phyloP scores from a whole-genome alignment of 2,888 invertebrate species.

The Spilarctia lutea region DNA sequence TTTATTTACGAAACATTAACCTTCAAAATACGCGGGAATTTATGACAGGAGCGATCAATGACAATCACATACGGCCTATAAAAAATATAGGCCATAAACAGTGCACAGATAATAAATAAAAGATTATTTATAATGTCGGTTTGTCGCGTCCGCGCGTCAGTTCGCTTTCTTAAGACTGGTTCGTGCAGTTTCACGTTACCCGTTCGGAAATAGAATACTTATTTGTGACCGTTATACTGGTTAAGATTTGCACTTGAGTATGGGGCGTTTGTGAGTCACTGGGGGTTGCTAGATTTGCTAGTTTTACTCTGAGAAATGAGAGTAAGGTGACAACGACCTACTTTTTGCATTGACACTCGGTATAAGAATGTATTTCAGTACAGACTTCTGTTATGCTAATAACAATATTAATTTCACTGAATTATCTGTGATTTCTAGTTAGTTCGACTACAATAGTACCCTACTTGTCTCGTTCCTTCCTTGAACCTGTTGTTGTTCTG shows the following conservation, averaged over 20 bases:
- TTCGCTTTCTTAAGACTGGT: slow-evolving; percentile 61
- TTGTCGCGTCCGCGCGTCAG: slow-evolving; percentile 63
- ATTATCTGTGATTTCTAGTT: neutral
- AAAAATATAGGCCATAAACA: slow-evolving; percentile 28
- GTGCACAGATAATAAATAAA: slow-evolving; percentile 40
- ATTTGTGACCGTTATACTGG: slow-evolving; percentile 60
- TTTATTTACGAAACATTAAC: slow-evolving; percentile 36
- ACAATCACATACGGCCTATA: slow-evolving; percentile 35
- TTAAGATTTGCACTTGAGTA: slow-evolving; percentile 55
- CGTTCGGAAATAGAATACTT: slow-evolving; percentile 70
- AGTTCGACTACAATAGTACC: neutral
- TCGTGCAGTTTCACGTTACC: slow-evolving; percentile 62
- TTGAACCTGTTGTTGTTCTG: too few species aligned
- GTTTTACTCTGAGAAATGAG: slow-evolving; percentile 2
- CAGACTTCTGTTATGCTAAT: neutral
- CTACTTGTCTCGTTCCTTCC: neutral
- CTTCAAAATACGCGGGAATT: slow-evolving; percentile 30
- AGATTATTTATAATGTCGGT: slow-evolving; percentile 35
- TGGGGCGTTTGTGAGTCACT: slow-evolving; percentile 44
- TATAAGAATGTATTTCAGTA: neutral
- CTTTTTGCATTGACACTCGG: neutral
- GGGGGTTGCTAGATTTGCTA: slow-evolving; percentile 46
- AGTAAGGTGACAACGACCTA: slow-evolving; percentile 15
- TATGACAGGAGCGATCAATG: slow-evolving; percentile 34
- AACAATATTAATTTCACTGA: neutral